Evolutionary conservation across 1,140 invertebrate genomes (phyloP).

Genomic region (Zelostemma sp.): DNA sequence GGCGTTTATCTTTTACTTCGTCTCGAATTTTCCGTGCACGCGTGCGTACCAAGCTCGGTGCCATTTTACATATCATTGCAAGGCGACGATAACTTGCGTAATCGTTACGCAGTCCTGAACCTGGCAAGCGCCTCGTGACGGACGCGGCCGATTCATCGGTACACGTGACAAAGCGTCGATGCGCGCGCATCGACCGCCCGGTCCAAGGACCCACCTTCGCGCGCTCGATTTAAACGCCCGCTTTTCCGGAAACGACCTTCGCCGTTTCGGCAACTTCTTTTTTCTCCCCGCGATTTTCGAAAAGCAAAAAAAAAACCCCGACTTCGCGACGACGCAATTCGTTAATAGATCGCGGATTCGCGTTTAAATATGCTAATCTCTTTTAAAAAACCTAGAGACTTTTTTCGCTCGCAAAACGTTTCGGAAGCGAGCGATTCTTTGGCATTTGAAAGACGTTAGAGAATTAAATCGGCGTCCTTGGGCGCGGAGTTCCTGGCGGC

Average conservation of each 20-base stretch:
- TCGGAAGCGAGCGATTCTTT: not conserved
- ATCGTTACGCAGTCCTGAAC: constrained; percentile 52
- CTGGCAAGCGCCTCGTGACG: constrained; percentile 45
- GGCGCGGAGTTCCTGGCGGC: not conserved
- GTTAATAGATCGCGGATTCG: constrained; percentile 27
- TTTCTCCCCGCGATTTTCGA: too few relatives aligned
- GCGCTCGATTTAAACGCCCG: constrained; percentile 11
- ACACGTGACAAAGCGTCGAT: constrained; percentile 35
- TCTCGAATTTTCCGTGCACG: constrained; percentile 26
- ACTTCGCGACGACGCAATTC: constrained; percentile 5
- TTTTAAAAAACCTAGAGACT: not conserved
- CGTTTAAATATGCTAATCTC: not conserved
- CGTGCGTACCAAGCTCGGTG: constrained; percentile 5
- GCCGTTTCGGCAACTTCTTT: too few relatives aligned
- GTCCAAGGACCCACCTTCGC: constrained; percentile 40
- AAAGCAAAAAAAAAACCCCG: too few relatives aligned
- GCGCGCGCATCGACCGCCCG: constrained; percentile 19
- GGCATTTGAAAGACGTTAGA: not conserved
- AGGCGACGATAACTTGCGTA: constrained; percentile 55
- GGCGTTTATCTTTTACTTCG: constrained; percentile 24
- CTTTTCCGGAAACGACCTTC: not conserved
- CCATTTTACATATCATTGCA: constrained; percentile 37
- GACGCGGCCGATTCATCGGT: constrained; percentile 33
- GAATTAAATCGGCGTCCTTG: not conserved
- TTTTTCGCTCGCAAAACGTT: too few relatives aligned